These are phyloP conservation scores for Epinephelus coioides DNA, from an alignment of 2,797 vertebrate species.

Conservation along the genomic window DNA sequence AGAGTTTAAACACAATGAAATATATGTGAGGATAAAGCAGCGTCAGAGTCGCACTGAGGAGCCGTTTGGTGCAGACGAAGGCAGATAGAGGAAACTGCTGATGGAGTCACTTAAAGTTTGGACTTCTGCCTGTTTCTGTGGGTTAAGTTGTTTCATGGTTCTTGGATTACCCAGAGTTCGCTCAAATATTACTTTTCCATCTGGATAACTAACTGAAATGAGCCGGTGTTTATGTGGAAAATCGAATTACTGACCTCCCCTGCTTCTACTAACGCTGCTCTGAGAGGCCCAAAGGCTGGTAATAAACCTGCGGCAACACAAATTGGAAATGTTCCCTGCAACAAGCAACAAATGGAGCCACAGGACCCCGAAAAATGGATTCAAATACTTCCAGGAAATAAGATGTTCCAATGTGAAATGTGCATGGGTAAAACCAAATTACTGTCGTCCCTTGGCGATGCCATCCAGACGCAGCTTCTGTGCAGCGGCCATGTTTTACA, in stretches of 20 bases:
- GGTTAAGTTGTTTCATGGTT: slow-evolving; percentile 36
- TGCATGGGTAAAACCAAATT: slow-evolving; percentile 12
- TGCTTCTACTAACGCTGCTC: slow-evolving; percentile 31
- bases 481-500: slow-evolving; percentile 3
- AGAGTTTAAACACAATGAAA: background rate
- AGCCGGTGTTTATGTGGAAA: slow-evolving; percentile 50
- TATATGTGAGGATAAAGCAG: background rate
- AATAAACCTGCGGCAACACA: slow-evolving; percentile 57
- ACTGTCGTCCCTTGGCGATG: background rate
- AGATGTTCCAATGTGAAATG: slow-evolving; percentile 26
- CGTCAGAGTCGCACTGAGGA: background rate
- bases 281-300: slow-evolving; percentile 48
- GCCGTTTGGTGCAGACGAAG: slow-evolving; percentile 4
- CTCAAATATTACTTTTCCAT: slow-evolving; percentile 55
- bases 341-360: slow-evolving; percentile 38
- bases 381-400: slow-evolving; percentile 31
- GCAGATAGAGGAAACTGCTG: background rate
- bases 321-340: slow-evolving; percentile 43
- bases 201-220: slow-evolving; percentile 58
- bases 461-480: slow-evolving; percentile 10
- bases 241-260: slow-evolving; percentile 56
- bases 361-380: slow-evolving; percentile 7
- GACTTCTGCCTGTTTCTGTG: slow-evolving; percentile 3
- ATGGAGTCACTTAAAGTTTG: slow-evolving; percentile 34
- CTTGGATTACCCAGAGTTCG: slow-evolving; percentile 32